Evolutionary conservation across 1,140 invertebrate species (phyloP).

Genomic region (Zaprionus gabonicus): DNA sequence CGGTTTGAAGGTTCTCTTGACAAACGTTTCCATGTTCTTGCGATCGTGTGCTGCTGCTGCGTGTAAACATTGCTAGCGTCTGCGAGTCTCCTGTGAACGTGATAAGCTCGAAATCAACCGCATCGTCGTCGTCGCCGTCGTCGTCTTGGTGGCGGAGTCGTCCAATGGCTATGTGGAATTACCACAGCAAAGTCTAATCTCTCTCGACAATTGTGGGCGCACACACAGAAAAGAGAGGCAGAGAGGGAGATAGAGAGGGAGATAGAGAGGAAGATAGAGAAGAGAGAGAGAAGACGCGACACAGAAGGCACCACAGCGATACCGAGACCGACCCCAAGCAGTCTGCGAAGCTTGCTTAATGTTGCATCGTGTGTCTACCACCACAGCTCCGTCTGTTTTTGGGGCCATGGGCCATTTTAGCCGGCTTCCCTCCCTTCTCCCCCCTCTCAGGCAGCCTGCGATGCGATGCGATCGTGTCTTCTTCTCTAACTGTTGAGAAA

Average conservation of each 20-base stretch:
- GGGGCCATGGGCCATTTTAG: constrained; percentile 62
- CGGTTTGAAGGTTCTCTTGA: constrained; percentile 22
- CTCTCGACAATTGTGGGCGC: constrained; percentile 82
- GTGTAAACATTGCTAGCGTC: constrained; percentile 73
- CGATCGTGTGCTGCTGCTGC: constrained; percentile 11
- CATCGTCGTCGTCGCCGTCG: constrained; percentile 52
- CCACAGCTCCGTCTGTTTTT: constrained; percentile 33
- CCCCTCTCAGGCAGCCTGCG: neutral
- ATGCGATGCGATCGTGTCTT: constrained; percentile 62
- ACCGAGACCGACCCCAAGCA: constrained; percentile 72
- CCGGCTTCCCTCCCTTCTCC: constrained; percentile 5
- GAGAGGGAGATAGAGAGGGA: constrained; percentile 1
- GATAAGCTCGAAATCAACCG: constrained; percentile 76
- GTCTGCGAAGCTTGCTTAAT: constrained; percentile 72
- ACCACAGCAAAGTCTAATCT: constrained; percentile 79
- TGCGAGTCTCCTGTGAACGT: constrained; percentile 74
- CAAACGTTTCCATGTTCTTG: neutral
- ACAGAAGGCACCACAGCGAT: neutral
- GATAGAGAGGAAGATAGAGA: constrained; percentile 30
- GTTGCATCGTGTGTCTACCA: constrained; percentile 18
- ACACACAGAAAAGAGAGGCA: constrained; percentile 45
- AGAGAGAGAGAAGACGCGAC: neutral
- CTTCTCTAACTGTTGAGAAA: constrained; percentile 74
- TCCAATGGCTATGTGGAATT: constrained; percentile 59
- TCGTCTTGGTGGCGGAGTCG: constrained; percentile 51